phyloP scores from a whole-genome alignment of 92 coral and sea anemone species.

The Ricordea florida region DNA sequence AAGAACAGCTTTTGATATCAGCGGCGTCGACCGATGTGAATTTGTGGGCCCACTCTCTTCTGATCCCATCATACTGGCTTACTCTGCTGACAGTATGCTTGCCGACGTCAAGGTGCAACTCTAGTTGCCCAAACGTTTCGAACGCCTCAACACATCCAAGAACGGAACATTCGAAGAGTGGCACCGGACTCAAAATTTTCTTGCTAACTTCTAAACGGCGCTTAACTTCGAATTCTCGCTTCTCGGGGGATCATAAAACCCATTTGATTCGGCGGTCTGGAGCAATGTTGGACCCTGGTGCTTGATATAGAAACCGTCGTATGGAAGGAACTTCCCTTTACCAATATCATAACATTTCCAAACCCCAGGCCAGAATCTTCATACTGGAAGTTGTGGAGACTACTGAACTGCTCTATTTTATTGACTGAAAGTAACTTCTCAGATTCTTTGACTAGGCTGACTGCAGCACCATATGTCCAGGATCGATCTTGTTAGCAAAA shows the following conservation, averaged over 20 bases:
- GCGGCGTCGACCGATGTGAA: conserved; percentile 54
- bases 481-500: conserved; percentile 78
- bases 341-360: conserved; percentile 77
- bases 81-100: conserved; percentile 42
- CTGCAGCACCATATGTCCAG: too few relatives aligned
- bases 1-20: conserved; percentile 1
- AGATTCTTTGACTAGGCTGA: conserved; percentile 51
- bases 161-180: conserved; percentile 57
- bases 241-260: conserved; percentile 42
- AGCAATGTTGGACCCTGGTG: conserved; percentile 66
- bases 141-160: conserved; percentile 62
- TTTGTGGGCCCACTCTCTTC: conserved; percentile 68
- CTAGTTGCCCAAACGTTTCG: conserved; percentile 46
- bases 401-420: conserved; percentile 47
- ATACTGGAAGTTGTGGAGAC: conserved; percentile 62
- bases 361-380: conserved; percentile 58
- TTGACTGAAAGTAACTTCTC: conserved; percentile 46
- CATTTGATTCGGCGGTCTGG: conserved; percentile 36
- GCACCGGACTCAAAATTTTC: conserved; percentile 12
- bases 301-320: conserved; percentile 13
- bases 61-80: conserved; percentile 63
- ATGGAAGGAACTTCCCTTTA: conserved; percentile 50
- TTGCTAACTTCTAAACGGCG: conserved; percentile 3
- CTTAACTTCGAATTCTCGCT: conserved; percentile 51
- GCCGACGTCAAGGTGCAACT: conserved; percentile 72